phyloP scores from a whole-genome alignment of 1,140 invertebrate species.

The Scaptomyza graminum region DNA sequence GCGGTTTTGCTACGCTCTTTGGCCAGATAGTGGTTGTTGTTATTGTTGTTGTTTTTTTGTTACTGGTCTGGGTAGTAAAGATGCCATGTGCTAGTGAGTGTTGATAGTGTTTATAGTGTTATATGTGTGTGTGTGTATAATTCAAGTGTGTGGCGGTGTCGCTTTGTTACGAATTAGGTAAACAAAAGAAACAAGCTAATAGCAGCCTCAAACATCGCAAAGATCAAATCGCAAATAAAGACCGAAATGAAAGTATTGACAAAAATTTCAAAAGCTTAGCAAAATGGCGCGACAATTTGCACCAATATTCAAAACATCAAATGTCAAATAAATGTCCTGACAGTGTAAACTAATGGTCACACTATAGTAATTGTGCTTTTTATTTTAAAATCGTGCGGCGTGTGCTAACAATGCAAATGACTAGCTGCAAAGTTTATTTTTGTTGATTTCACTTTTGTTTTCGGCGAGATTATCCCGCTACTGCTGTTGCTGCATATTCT shows the following conservation, averaged over 20 bases:
- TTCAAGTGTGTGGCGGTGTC: slow-evolving; percentile 17
- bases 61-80: slow-evolving; percentile 48
- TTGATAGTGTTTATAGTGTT: slow-evolving; percentile 23
- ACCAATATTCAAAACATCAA: neutral
- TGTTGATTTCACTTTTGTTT: slow-evolving; percentile 11
- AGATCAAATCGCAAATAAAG: slow-evolving; percentile 25
- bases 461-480: slow-evolving; percentile 9
- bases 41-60: slow-evolving; percentile 38
- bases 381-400: neutral
- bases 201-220: slow-evolving; percentile 38
- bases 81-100: slow-evolving; percentile 43
- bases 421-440: slow-evolving; percentile 13
- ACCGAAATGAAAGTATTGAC: slow-evolving; percentile 13
- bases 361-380: neutral
- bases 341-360: slow-evolving; percentile 8
- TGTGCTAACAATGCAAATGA: slow-evolving; percentile 5
- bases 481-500: slow-evolving; percentile 18
- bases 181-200: slow-evolving; percentile 74
- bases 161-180: slow-evolving; percentile 62
- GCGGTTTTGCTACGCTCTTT: slow-evolving; percentile 66
- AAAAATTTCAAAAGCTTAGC: slow-evolving; percentile 10
- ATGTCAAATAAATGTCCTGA: neutral
- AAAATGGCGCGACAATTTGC: slow-evolving; percentile 27
- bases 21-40: slow-evolving; percentile 40
- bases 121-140: slow-evolving; percentile 21